These are phyloP conservation scores for Helogale parvula DNA, from an alignment of 2,113 vertebrate genomes.

Conservation along the genomic window DNA sequence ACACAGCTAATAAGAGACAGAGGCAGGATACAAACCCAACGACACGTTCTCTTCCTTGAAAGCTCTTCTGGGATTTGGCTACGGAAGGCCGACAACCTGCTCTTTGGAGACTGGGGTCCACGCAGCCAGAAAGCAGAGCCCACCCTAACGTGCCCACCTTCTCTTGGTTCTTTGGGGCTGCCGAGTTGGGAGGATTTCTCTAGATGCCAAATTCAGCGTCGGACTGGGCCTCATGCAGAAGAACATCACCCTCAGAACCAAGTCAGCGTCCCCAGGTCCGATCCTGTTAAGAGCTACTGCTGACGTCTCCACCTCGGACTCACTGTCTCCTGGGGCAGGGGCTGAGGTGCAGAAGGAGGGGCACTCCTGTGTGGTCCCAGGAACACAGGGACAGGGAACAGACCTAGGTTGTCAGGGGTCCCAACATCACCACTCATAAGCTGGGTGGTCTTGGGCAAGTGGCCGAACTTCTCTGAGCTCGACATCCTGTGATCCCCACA, in stretches of 20 bases:
- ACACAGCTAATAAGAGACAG: background rate
- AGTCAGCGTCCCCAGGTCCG: background rate
- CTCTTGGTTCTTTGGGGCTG: background rate
- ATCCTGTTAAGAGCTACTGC: background rate
- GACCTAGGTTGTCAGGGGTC: background rate
- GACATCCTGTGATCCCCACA: background rate
- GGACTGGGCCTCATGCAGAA: background rate
- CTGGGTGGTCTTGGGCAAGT: background rate
- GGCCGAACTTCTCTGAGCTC: background rate
- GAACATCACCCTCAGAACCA: background rate
- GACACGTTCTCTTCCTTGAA: background rate
- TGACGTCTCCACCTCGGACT: background rate
- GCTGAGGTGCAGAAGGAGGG: background rate
- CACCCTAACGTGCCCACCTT: background rate
- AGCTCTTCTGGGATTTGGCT: background rate
- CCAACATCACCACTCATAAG: background rate
- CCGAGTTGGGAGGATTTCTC: too few relatives aligned
- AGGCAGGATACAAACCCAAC: background rate
- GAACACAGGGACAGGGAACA: background rate
- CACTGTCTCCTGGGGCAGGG: background rate
- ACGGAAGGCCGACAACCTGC: background rate
- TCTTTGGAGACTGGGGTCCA: background rate
- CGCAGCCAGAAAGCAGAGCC: background rate
- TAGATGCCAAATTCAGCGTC: background rate
- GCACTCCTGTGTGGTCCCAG: background rate